phyloP scores from a whole-genome alignment of 1,140 invertebrate genomes.

The Aphis craccivora region DNA sequence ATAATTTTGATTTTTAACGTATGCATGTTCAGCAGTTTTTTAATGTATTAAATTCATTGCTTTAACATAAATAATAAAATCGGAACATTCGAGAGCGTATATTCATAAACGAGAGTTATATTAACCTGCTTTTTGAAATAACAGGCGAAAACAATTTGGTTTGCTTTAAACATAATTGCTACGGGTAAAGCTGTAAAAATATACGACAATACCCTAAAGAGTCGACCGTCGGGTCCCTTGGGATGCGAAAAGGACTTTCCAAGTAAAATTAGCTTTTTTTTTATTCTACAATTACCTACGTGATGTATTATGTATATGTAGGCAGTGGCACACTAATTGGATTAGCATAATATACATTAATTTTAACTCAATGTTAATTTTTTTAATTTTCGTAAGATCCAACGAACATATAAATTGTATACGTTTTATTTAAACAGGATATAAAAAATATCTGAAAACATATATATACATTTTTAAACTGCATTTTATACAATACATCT shows the following conservation, averaged over 20 bases:
- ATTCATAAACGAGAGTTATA: not conserved
- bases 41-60: not conserved
- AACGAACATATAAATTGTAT: not conserved
- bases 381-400: not conserved
- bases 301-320: not conserved
- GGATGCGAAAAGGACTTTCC: not conserved
- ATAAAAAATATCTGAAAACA: not conserved
- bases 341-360: not conserved
- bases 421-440: not conserved
- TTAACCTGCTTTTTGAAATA: not conserved
- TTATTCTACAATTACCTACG: not conserved
- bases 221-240: not conserved
- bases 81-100: not conserved
- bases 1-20: not conserved
- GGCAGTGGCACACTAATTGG: no score
- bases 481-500: not conserved
- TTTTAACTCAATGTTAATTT: not conserved
- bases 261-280: not conserved
- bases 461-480: not conserved
- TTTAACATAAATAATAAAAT: not conserved
- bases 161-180: not conserved
- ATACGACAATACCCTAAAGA: not conserved
- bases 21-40: not conserved
- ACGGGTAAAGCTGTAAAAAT: not conserved
- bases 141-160: not conserved